Conservation (phyloP, 2,888 invertebrate genomes). For the Caenorhabditis virilis region DNA sequence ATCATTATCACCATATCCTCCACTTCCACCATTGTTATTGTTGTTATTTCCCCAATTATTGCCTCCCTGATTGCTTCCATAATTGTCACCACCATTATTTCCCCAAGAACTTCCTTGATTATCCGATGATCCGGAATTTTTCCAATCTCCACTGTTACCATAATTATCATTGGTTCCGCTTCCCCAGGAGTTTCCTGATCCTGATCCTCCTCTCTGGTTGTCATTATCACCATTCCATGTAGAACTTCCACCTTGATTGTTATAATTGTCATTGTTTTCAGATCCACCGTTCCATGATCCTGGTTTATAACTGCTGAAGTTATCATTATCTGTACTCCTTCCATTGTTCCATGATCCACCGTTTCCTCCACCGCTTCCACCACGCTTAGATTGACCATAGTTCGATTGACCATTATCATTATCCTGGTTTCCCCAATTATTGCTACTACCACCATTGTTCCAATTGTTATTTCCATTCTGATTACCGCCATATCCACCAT, state of each 20-base stretch:
- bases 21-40: constrained; percentile 9
- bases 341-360: constrained; percentile 15
- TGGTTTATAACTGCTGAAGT: constrained; percentile 6
- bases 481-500: constrained; percentile 5
- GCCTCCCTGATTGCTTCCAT: no score
- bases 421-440: constrained; percentile 9
- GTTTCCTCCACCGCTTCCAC: constrained; percentile 6
- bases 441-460: not conserved
- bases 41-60: not conserved
- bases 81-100: no score
- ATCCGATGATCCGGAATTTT: no score
- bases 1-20: constrained; percentile 14
- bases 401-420: not conserved
- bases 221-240: constrained; percentile 4
- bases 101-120: constrained; percentile 13
- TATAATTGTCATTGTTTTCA: constrained; percentile 12
- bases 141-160: not conserved
- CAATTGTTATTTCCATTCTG: constrained; percentile 1
- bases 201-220: not conserved
- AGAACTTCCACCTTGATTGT: constrained; percentile 12
- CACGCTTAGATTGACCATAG: not conserved
- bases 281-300: no score
- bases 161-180: not conserved
- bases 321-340: constrained; percentile 13
- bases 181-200: constrained; percentile 14